Base-by-base conservation (phyloP, 2,888 invertebrate genomes). In the Sabellastarte sp. region DNA sequence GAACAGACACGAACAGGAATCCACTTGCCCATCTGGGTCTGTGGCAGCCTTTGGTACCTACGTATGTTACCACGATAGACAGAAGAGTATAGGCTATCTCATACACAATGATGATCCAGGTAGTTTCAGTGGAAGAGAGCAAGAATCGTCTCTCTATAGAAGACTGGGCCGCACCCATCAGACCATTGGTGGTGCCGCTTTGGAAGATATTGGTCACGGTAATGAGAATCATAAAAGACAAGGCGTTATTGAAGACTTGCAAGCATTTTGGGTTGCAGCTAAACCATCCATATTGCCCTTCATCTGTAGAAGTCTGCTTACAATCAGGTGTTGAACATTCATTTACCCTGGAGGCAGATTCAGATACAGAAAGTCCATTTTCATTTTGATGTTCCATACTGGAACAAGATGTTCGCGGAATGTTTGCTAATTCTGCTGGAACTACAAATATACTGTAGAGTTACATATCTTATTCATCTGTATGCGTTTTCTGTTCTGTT, bases 91-190 rank as follows among this genome's bases (percentile, higher is more conserved):
- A 30, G 2, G 61, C 52, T 1, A 61, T 24, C 4, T 64, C 64
- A 28, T 64, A 64, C n/a, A 53, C 51, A 10, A 33, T 51, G 20
- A 55, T 57, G 32, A 64, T 64, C 60, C 61, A 64, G 1, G 64
- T 60, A 32, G 57, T 60, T 53, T 64, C 56, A 3, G 4, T 28
- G 24, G 60, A 57, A 24, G 56, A 32, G 32, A 64, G 29, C 28
- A n/a, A 28, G 33, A 61, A 64, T 10, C 64, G 32, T 1, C n/a
- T 60, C 52, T 64, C 60, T 26, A 64, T 32, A 26, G 24, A 50
- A 29, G 60, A 57, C 20, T 60, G 32, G 3, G 53, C 61, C 2
- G 61, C 60, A 1, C 64, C 64, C 1, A 61, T 52, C n/a, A 64
- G 32, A 3, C 64, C 64, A 26, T 56, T 61, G 24, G 32, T 26